A percentile compares a stretch with the other conserved stretches of the same genome.
Conservation (phyloP, 2,888 invertebrate species). For the Aricia artaxerxes region DNA sequence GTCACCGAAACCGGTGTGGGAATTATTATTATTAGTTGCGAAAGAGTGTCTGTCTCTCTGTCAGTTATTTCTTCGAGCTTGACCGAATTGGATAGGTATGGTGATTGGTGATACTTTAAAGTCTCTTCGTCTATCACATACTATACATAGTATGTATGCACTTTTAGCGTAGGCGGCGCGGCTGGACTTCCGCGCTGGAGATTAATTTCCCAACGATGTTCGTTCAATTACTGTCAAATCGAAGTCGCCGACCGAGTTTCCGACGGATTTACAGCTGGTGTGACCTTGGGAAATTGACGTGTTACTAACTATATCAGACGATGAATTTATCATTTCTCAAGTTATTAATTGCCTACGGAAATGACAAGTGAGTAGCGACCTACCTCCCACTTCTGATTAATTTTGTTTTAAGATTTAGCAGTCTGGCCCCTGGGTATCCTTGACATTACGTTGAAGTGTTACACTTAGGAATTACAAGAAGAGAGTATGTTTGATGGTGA, state of each 20-base stretch:
- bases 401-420: neutral
- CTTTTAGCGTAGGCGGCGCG: neutral
- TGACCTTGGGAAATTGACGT: constrained; percentile 15
- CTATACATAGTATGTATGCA: neutral
- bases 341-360: neutral
- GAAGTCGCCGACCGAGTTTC: neutral
- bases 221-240: constrained; percentile 22
- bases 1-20: too few relatives aligned
- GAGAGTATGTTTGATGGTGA: too few relatives aligned
- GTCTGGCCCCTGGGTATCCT: neutral
- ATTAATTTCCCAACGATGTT: constrained; percentile 27
- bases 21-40: too few relatives aligned
- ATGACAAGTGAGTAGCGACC: neutral
- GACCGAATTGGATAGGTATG: too few relatives aligned
- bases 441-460: neutral
- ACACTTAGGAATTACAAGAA: too few relatives aligned
- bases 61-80: too few relatives aligned
- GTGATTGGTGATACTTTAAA: too few relatives aligned
- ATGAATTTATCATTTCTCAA: neutral
- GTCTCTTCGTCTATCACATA: too few relatives aligned
- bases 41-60: too few relatives aligned
- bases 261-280: neutral
- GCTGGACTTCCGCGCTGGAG: neutral
- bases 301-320: neutral
- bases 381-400: neutral